These are phyloP conservation scores for Papilio elwesi DNA, from an alignment of 2,888 invertebrate species.

Conservation along the genomic window DNA sequence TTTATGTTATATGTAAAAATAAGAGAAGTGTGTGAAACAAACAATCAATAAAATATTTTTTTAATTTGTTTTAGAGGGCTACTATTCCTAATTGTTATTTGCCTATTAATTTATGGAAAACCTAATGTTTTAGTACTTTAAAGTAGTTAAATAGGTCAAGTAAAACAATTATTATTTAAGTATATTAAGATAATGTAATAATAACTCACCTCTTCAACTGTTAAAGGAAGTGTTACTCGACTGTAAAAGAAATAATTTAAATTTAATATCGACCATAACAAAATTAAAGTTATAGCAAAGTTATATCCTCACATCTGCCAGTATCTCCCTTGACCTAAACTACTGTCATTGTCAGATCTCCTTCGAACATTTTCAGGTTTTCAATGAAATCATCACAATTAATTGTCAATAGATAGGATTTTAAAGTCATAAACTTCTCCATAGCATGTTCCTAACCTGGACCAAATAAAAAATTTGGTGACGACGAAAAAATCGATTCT, in stretches of 20 bases:
- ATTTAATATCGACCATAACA: conserved; percentile 23
- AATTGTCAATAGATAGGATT: background rate
- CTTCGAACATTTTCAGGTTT: conserved; percentile 42
- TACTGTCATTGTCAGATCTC: conserved; percentile 69
- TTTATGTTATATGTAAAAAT: too few relatives aligned
- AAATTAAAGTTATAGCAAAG: conserved; percentile 37
- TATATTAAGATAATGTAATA: conserved; percentile 6
- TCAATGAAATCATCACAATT: conserved; percentile 37
- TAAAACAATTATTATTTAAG: background rate
- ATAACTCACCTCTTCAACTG: conserved; percentile 96
- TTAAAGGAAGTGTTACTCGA: conserved; percentile 97
- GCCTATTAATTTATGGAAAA: too few relatives aligned
- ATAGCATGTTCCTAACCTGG: conserved; percentile 56
- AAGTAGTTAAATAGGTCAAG: background rate
- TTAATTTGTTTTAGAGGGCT: too few relatives aligned
- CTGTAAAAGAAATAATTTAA: conserved; percentile 84
- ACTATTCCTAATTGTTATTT: too few relatives aligned
- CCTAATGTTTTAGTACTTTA: too few relatives aligned
- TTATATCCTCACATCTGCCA: conserved; percentile 56
- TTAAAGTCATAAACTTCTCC: conserved; percentile 31
- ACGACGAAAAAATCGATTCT: conserved; percentile 75
- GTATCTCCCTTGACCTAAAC: conserved; percentile 64
- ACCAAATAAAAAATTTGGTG: conserved; percentile 44
- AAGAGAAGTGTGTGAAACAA: too few relatives aligned
- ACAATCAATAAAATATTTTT: too few relatives aligned